Evolutionary conservation across 2,797 vertebrate species (phyloP).

Genomic region (Phrynocephalus forsythii): DNA sequence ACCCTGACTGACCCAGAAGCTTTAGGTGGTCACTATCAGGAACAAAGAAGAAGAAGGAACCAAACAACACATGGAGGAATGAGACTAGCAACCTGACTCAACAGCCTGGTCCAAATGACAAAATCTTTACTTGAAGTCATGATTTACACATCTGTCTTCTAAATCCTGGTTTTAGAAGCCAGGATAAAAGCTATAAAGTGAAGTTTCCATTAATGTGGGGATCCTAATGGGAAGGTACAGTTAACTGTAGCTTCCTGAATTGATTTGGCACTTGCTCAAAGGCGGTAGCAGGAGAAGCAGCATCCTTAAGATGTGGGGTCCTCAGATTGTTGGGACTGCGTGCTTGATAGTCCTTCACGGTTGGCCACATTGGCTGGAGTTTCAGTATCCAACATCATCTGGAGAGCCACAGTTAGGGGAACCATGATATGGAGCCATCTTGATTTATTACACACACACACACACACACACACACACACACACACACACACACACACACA

Average conservation of each 20-base stretch:
- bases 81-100: neutral
- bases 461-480: neutral
- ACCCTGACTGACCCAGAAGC: neutral
- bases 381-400: neutral
- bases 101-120: no score
- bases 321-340: neutral
- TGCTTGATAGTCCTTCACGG: neutral
- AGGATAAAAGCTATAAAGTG: neutral
- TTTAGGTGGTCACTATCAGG: neutral
- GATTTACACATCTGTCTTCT: neutral
- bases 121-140: neutral
- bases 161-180: neutral
- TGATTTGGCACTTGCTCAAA: neutral
- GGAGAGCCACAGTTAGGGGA: no score
- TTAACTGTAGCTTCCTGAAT: neutral
- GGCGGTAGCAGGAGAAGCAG: no score
- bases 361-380: neutral
- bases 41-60: no score
- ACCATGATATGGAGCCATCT: neutral
- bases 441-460: neutral
- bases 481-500: neutral
- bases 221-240: neutral
- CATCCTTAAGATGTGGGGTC: neutral
- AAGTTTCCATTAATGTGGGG: neutral
- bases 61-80: neutral